A percentile compares a stretch with the other conserved stretches of the same genome.
Evolutionary conservation across 1,140 invertebrate species (phyloP).

Genomic region (Neomicropteryx cornuta): DNA sequence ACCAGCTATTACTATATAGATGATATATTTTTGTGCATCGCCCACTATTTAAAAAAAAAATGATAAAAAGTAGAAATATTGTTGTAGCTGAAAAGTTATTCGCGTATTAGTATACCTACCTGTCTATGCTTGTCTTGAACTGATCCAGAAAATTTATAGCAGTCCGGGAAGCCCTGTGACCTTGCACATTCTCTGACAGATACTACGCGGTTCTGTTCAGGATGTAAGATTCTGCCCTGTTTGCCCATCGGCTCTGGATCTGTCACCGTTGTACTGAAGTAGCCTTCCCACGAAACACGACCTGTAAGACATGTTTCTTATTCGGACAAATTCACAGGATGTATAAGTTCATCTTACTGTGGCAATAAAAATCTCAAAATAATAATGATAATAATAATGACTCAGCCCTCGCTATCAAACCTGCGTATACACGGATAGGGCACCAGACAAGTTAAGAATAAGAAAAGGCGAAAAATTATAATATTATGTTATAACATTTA

Average conservation of each 20-base stretch:
- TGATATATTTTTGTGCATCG: constrained; percentile 1
- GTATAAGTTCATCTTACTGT: too few species aligned
- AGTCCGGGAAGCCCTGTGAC: constrained; percentile 79
- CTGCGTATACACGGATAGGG: too few species aligned
- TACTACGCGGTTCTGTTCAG: constrained; percentile 68
- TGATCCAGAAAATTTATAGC: constrained; percentile 64
- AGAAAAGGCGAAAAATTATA: too few species aligned
- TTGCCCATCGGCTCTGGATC: constrained; percentile 89
- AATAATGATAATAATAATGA: too few species aligned
- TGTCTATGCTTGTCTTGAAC: constrained; percentile 74
- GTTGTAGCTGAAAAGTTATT: neutral
- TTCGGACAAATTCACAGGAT: neutral
- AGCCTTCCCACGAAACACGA: constrained; percentile 73
- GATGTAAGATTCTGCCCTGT: constrained; percentile 73
- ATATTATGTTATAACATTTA: too few species aligned
- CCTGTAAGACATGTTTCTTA: constrained; percentile 30
- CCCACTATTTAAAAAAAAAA: neutral
- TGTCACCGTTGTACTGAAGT: constrained; percentile 78
- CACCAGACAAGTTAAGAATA: too few species aligned
- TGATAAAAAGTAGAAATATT: constrained; percentile 4
- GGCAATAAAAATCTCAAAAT: too few species aligned
- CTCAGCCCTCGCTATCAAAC: too few species aligned
- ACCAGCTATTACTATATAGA: neutral
- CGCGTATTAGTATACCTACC: too few species aligned
- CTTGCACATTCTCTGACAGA: constrained; percentile 79